These are phyloP conservation scores for Ctenopoma multispine DNA, from an alignment of 2,797 vertebrate species.

Conservation along the genomic window DNA sequence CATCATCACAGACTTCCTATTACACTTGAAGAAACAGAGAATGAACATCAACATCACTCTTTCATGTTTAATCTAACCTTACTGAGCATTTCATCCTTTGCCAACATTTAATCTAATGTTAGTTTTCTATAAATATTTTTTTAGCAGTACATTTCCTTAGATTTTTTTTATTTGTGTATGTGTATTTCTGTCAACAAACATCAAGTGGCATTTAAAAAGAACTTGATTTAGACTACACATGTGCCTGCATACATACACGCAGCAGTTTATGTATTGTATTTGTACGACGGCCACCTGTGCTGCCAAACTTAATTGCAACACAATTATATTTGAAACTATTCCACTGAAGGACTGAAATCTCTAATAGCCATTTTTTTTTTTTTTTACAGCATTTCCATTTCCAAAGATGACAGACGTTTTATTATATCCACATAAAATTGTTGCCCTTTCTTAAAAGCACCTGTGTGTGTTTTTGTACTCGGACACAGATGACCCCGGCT, in stretches of 20 bases:
- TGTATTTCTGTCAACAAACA: neutral
- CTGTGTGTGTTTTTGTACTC: slow-evolving; percentile 39
- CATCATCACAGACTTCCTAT: neutral
- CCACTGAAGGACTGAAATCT: neutral
- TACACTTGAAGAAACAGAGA: slow-evolving; percentile 2
- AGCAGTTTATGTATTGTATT: neutral
- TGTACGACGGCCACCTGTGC: neutral
- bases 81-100: neutral
- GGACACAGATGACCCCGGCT: slow-evolving; percentile 47
- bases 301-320: slow-evolving; percentile 1
- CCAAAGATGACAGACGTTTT: slow-evolving; percentile 43
- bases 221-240: too few species aligned
- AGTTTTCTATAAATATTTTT: neutral
- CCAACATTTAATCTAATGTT: neutral
- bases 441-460: slow-evolving; percentile 57
- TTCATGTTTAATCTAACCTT: neutral
- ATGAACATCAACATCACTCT: neutral
- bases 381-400: slow-evolving; percentile 37
- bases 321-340: slow-evolving; percentile 18
- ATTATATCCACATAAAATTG: slow-evolving; percentile 44
- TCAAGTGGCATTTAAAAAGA: neutral
- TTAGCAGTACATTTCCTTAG: neutral
- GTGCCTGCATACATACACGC: neutral
- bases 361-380: neutral
- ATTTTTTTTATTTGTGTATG: neutral